Percentiles rank a stretch among this genome's conserved stretches.
These are phyloP conservation scores for Pipistrellus pygmaeus DNA, from an alignment of 2,797 vertebrate genomes.

Conservation along the genomic window DNA sequence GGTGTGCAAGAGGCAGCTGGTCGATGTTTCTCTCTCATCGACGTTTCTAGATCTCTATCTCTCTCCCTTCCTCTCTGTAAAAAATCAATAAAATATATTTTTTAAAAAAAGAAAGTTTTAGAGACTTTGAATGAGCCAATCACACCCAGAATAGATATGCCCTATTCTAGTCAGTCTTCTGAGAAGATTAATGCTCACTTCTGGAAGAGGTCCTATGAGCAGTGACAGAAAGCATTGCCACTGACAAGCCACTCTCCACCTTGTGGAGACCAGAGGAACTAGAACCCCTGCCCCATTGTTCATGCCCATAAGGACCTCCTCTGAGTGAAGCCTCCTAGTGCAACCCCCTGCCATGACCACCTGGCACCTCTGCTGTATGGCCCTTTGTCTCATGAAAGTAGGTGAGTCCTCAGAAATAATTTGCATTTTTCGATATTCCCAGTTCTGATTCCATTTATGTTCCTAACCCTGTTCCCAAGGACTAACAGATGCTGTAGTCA, in stretches of 20 bases:
- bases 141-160: neutral
- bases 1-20: too few relatives aligned
- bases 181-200: neutral
- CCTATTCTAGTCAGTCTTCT: neutral
- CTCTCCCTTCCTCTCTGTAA: too few relatives aligned
- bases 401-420: neutral
- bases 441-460: neutral
- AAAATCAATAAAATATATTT: too few relatives aligned
- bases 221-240: neutral
- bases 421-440: neutral
- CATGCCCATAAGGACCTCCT: neutral
- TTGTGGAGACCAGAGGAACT: neutral
- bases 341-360: neutral
- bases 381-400: neutral
- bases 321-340: too few relatives aligned
- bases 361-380: neutral
- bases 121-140: neutral
- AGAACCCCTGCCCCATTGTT: neutral
- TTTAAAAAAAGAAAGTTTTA: too few relatives aligned
- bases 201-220: neutral
- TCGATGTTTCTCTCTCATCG: too few relatives aligned
- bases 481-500: neutral
- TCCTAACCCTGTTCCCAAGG: neutral
- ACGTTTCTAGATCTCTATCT: too few relatives aligned
- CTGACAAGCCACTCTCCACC: neutral